These are phyloP conservation scores for Oryzias dopingdopingensis DNA, from an alignment of 2,797 vertebrate genomes.

Conservation along the genomic window DNA sequence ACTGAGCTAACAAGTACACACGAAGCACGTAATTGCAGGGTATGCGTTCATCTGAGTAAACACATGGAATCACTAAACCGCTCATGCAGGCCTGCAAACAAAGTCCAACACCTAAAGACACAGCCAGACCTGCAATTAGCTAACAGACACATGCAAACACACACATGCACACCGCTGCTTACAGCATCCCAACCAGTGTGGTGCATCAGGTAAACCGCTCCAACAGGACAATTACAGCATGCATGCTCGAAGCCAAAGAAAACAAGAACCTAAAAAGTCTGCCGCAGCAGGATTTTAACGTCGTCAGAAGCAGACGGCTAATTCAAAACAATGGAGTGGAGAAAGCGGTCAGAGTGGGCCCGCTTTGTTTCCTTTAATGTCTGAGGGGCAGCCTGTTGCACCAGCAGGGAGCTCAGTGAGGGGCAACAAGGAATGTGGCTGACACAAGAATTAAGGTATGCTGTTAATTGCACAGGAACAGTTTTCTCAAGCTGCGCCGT, in stretches of 20 bases:
- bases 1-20: constrained; percentile 31
- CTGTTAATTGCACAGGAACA: constrained; percentile 51
- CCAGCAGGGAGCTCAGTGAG: constrained; percentile 59
- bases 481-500: constrained; percentile 47
- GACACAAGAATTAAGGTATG: constrained; percentile 71
- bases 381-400: constrained; percentile 44
- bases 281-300: constrained; percentile 51
- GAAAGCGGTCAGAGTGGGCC: constrained; percentile 43
- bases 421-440: constrained; percentile 68
- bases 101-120: constrained; percentile 65
- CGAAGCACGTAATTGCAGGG: constrained; percentile 56
- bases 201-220: constrained; percentile 38
- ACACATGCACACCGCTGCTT: constrained; percentile 16
- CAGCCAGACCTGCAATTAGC: constrained; percentile 57
- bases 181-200: constrained; percentile 31
- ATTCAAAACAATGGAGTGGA: constrained; percentile 51
- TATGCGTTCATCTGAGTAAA: constrained; percentile 51
- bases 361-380: constrained; percentile 45
- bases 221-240: constrained; percentile 56
- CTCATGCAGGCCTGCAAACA: constrained; percentile 49
- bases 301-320: constrained; percentile 54
- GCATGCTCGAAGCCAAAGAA: constrained; percentile 41
- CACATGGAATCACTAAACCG: constrained; percentile 58
- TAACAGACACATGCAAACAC: constrained; percentile 43
- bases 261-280: constrained; percentile 53